Evolutionary conservation across 2,797 vertebrate species (phyloP).

Genomic region (Megaceryle alcyon): DNA sequence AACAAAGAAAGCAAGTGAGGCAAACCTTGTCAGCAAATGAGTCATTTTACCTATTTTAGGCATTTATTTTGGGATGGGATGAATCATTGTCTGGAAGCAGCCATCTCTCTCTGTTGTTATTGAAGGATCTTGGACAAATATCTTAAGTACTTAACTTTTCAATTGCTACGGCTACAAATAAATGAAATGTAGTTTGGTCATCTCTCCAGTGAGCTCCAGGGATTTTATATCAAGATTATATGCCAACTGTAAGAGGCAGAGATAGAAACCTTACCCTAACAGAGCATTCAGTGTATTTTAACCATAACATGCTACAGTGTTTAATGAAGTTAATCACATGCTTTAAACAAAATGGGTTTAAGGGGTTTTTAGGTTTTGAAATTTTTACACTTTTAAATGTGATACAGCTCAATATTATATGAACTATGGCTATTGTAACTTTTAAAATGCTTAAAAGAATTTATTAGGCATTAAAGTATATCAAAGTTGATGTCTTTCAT

Average conservation of each 20-base stretch:
- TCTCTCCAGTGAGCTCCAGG: not conserved
- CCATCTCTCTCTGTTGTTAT: not conserved
- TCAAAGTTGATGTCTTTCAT: not conserved
- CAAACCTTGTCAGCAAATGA: constrained; percentile 26
- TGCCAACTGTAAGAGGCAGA: not conserved
- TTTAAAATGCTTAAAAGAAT: not conserved
- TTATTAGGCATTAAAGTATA: not conserved
- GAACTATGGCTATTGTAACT: not conserved
- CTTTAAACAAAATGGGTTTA: not conserved
- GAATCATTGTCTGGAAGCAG: constrained; percentile 16
- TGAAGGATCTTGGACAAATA: not conserved
- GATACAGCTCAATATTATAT: not conserved
- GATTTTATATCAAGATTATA: not conserved
- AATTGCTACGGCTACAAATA: not conserved
- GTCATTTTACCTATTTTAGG: constrained; percentile 26
- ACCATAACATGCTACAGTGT: not conserved
- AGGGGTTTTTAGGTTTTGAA: not conserved
- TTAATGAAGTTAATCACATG: not conserved
- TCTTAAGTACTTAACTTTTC: not conserved
- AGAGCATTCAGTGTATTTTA: not conserved
- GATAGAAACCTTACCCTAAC: not conserved
- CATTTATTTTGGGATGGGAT: not conserved
- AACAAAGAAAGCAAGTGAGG: not conserved
- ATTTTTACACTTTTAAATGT: not conserved
- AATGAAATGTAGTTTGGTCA: not conserved